These are phyloP conservation scores for Pseudomyrmex sp. DNA, from an alignment of 1,140 invertebrate genomes.

Conservation along the genomic window DNA sequence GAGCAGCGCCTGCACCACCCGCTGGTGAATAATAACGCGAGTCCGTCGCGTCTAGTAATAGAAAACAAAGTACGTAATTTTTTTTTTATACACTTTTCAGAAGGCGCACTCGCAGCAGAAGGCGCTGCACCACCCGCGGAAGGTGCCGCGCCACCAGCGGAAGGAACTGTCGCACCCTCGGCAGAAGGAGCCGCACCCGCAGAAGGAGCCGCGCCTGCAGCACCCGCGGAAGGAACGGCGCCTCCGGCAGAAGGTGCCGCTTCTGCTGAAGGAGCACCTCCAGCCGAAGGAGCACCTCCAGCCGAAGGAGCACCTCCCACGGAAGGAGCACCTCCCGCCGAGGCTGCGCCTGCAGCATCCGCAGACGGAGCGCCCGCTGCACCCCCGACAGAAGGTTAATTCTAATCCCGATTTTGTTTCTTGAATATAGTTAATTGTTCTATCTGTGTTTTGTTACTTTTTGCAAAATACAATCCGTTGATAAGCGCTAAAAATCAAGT, in stretches of 20 bases:
- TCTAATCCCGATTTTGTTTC: slow-evolving; percentile 47
- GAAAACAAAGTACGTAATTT: slow-evolving; percentile 2
- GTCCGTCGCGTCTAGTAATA: too few species aligned
- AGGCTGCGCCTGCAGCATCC: slow-evolving; percentile 78
- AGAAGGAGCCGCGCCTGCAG: slow-evolving; percentile 64
- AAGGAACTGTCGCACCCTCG: slow-evolving; percentile 75
- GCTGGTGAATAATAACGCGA: slow-evolving; percentile 43
- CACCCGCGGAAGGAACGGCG: slow-evolving; percentile 75
- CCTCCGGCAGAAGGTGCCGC: slow-evolving; percentile 76
- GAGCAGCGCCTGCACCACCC: slow-evolving; percentile 75
- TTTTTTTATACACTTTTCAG: slow-evolving; percentile 58
- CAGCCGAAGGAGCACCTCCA: slow-evolving; percentile 71
- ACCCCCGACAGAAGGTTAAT: slow-evolving; percentile 76
- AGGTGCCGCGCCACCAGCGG: slow-evolving; percentile 60
- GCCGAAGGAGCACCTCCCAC: slow-evolving; percentile 75
- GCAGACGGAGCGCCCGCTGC: slow-evolving; percentile 64
- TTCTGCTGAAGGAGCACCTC: slow-evolving; percentile 72
- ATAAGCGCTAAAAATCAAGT: too few species aligned
- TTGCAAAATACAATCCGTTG: not conserved
- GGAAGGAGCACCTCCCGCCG: slow-evolving; percentile 79
- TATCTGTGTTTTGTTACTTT: not conserved
- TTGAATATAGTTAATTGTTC: not conserved
- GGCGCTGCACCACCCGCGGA: slow-evolving; percentile 73
- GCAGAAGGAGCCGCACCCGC: slow-evolving; percentile 80
- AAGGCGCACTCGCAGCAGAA: slow-evolving; percentile 77